Percentiles rank a stretch among this genome's conserved stretches.
Conservation (phyloP, 2,113 vertebrate genomes). For the Mustelus asterias region DNA sequence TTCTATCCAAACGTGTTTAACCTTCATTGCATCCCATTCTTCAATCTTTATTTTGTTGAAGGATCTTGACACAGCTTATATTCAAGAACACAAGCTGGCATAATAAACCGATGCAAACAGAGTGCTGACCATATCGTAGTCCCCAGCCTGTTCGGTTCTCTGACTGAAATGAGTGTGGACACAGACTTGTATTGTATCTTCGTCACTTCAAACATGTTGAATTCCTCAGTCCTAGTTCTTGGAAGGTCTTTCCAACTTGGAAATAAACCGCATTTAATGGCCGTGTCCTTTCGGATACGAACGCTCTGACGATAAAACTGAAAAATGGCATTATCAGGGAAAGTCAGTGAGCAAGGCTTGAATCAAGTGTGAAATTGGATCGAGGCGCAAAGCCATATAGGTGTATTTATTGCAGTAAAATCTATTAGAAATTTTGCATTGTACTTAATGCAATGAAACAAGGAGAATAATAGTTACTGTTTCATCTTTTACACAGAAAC, state of each 20-base stretch:
- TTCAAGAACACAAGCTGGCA: neutral
- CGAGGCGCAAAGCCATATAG: neutral
- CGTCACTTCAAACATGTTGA: neutral
- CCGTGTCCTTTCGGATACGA: neutral
- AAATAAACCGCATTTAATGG: neutral
- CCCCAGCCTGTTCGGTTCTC: neutral
- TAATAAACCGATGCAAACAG: neutral
- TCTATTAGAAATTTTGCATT: neutral
- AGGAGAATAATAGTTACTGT: neutral
- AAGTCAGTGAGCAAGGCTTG: neutral
- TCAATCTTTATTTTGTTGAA: too few relatives aligned
- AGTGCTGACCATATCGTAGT: neutral
- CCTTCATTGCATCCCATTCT: too few relatives aligned
- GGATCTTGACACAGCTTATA: too few relatives aligned
- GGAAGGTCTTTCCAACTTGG: neutral
- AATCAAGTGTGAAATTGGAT: neutral
- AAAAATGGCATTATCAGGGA: neutral
- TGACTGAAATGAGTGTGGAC: neutral
- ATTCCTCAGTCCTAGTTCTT: neutral
- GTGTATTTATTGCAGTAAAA: neutral
- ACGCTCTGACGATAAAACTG: neutral
- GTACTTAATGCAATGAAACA: neutral
- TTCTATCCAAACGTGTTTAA: too few relatives aligned
- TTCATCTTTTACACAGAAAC: conserved; percentile 61
- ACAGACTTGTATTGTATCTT: neutral